These are phyloP conservation scores for Notodonta ziczac DNA, from an alignment of 2,888 invertebrate species.

Conservation along the genomic window DNA sequence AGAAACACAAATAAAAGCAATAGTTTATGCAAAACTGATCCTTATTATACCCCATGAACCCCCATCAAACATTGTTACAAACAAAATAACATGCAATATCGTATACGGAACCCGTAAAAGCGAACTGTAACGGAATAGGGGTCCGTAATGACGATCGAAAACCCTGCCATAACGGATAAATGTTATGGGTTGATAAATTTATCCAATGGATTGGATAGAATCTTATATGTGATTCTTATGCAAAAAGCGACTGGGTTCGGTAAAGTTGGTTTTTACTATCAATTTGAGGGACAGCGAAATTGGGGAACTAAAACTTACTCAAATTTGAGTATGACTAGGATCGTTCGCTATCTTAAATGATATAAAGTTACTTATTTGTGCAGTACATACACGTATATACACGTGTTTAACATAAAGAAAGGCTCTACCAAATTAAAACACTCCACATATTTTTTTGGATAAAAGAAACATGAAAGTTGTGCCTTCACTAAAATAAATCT, in stretches of 20 bases:
- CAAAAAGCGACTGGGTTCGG: no score
- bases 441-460: neutral
- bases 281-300: no score
- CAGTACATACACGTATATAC: no score
- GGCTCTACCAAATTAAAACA: neutral
- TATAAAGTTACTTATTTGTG: no score
- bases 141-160: slow-evolving; percentile 4
- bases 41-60: neutral
- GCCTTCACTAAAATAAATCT: neutral
- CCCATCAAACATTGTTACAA: neutral
- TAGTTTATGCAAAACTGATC: neutral
- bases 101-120: slow-evolving; percentile 6
- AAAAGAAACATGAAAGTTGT: neutral
- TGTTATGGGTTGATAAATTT: neutral
- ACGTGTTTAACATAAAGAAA: no score
- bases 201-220: slow-evolving; percentile 1
- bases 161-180: neutral
- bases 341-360: no score
- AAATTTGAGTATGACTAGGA: no score
- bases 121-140: slow-evolving; percentile 2
- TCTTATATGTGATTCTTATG: no score
- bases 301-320: no score
- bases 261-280: no score
- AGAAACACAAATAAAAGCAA: neutral
- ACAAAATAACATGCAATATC: slow-evolving; percentile 6